Conservation (phyloP, 2,797 vertebrate species). For the Emydoidea blandingii region DNA sequence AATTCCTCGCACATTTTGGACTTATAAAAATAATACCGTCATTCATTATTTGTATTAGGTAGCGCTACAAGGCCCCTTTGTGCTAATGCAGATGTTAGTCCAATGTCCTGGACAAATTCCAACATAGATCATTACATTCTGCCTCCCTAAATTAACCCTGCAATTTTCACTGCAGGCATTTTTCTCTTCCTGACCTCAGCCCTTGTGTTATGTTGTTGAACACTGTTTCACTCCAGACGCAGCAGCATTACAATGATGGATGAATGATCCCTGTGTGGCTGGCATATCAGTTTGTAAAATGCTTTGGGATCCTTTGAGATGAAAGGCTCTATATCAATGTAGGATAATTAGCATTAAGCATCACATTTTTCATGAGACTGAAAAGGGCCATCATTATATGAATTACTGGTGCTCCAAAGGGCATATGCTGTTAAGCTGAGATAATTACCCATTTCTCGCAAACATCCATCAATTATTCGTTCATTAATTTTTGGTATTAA, state of each 20-base stretch:
- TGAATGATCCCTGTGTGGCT: neutral
- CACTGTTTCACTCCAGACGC: neutral
- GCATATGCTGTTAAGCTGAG: neutral
- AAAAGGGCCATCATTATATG: neutral
- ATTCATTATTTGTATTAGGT: neutral
- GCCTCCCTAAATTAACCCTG: neutral
- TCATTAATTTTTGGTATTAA: neutral
- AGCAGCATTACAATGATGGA: neutral
- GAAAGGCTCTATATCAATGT: neutral
- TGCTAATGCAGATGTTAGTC: neutral
- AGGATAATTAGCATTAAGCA: neutral
- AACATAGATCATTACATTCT: neutral
- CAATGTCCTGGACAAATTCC: neutral
- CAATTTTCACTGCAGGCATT: neutral
- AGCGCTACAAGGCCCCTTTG: neutral
- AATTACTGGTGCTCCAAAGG: neutral
- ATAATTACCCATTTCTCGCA: neutral
- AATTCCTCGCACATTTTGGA: neutral
- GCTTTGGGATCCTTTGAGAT: fast-evolving
- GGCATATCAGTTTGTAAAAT: neutral
- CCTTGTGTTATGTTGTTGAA: neutral
- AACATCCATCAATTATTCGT: neutral
- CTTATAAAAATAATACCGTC: neutral
- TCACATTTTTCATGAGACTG: neutral
- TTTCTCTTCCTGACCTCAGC: neutral